phyloP scores from a whole-genome alignment of 2,113 vertebrate species.

The Cryptotis parvus region DNA sequence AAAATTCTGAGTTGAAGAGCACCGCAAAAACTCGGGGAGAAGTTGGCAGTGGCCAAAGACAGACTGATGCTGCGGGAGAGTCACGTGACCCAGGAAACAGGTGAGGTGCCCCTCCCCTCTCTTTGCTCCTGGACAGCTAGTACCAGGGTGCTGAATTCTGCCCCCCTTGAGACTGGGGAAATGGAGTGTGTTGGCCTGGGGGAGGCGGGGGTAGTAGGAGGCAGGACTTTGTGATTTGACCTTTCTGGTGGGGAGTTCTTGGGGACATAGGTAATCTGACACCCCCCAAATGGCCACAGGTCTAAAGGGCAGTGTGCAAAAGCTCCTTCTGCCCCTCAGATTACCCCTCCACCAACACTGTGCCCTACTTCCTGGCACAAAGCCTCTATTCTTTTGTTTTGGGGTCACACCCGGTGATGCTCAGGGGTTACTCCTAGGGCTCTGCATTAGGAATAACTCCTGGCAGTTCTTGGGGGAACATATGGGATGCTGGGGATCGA shows the following conservation, averaged over 20 bases:
- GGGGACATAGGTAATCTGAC: not conserved
- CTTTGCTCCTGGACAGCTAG: not conserved
- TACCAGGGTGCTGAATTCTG: no score
- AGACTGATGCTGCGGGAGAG: slow-evolving; percentile 90
- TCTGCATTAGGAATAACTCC: no score
- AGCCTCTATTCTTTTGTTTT: not conserved
- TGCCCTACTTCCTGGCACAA: not conserved
- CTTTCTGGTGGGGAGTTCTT: not conserved
- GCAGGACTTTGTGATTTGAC: not conserved
- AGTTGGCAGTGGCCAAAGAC: slow-evolving; percentile 91
- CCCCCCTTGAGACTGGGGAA: fast-evolving
- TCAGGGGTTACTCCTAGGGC: no score
- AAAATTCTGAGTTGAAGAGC: slow-evolving; percentile 89
- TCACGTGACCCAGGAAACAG: slow-evolving; percentile 89
- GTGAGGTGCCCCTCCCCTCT: slow-evolving; percentile 78
- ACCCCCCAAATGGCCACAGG: not conserved
- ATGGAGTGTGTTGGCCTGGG: not conserved
- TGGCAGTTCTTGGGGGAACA: no score
- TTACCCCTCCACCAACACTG: not conserved
- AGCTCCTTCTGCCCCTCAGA: not conserved
- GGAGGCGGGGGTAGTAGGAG: not conserved
- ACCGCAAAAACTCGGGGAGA: slow-evolving; percentile 90
- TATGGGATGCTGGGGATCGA: no score
- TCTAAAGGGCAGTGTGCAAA: not conserved
- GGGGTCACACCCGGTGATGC: no score